These are phyloP conservation scores for Phyllotreta cruciferae DNA, from an alignment of 2,888 invertebrate species.

Conservation along the genomic window DNA sequence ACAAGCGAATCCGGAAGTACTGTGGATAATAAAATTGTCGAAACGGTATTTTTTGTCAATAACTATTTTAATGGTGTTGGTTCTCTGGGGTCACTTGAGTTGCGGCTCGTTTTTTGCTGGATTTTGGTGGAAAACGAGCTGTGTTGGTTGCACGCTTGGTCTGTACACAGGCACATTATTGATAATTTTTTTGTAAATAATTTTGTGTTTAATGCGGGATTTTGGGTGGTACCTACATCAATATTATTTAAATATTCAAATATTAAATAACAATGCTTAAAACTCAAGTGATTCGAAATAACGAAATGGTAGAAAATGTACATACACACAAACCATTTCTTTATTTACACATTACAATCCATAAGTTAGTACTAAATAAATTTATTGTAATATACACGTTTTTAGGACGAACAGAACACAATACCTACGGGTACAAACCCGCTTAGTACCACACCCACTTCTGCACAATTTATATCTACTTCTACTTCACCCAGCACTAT, in stretches of 20 bases:
- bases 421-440: conserved; percentile 41
- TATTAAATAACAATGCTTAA: conserved; percentile 3
- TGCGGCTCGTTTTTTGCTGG: not conserved
- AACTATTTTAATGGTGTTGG: conserved; percentile 38
- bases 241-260: not conserved
- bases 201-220: conserved; percentile 26
- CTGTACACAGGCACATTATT: conserved; percentile 40
- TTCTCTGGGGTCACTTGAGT: conserved; percentile 44
- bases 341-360: conserved; percentile 27
- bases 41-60: conserved; percentile 59
- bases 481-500: conserved; percentile 18
- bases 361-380: not conserved
- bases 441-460: conserved; percentile 38
- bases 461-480: conserved; percentile 15
- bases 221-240: conserved; percentile 13
- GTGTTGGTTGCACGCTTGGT: conserved; percentile 34
- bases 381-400: conserved; percentile 32
- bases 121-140: conserved; percentile 1
- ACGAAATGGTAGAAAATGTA: conserved; percentile 38
- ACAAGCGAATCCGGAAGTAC: conserved; percentile 56
- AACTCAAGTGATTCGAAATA: conserved; percentile 42
- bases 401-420: conserved; percentile 47
- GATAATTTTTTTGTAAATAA: conserved; percentile 36
- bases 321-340: conserved; percentile 36
- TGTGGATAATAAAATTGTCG: conserved; percentile 64